Evolutionary conservation across 2,797 vertebrate species (phyloP), one percentile per base, ranked within the genome.

Genomic region (Cyclopterus lumpus): DNA sequence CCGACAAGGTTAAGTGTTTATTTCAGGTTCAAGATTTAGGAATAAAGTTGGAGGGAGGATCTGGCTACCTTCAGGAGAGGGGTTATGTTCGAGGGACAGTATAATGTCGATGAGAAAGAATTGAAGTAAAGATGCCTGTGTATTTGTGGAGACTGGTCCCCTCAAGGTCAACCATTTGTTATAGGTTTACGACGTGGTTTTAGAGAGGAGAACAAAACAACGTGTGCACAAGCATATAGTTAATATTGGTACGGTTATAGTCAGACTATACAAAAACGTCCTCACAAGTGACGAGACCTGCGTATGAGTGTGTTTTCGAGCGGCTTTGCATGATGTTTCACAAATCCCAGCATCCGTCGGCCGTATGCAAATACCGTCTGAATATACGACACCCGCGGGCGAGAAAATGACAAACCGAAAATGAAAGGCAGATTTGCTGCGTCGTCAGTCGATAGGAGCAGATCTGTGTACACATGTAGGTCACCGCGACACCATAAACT

Each of bases 301-400:
- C 60, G 15, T 5, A 0, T 60, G 44, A 40, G 20, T 63, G 51
- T 55, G 26, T 68, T 26, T 64, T 60, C 8, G 51, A 54, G 62
- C 57, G 49, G 60, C 66, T 71, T 63, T 58, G 63, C 30, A 24
- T 63, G 44, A 30, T 67, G 69, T 58, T 42, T 32, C 48, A 59
- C 8, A 76, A 79, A 83, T 79, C 72, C 66, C 70, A 20, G 30
- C 66, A 34, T 51, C 48, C 5, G 46, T 1, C 24, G 42, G 3
- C 58, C 22, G 32, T 54, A 69, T 79, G 70, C 70, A 77, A 75
- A 83, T 72, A 22, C 4, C 12, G n/a, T 70, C 60, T 70, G 44
- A 79, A 73, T 64, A 32, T 61, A 15, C 24, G 55, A 46, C 67
- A 48, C 12, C n/a, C 51, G 8, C 51, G 18, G 18, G 62, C 61